Conservation (phyloP, 2,888 invertebrate genomes). For the Bombylius discolor region DNA sequence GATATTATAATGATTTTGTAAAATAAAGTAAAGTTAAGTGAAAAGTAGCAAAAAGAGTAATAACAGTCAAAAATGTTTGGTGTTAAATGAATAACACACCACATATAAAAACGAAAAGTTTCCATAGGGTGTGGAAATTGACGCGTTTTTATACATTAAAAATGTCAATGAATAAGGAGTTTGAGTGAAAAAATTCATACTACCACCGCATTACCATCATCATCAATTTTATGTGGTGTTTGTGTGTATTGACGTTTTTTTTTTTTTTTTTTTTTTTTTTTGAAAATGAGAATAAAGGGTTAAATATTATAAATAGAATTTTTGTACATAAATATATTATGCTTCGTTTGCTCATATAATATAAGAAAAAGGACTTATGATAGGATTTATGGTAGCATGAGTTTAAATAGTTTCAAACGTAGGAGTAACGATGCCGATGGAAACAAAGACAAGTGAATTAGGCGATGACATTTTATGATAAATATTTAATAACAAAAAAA, state of each 20-base stretch:
- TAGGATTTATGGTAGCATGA: neutral
- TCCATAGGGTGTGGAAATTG: neutral
- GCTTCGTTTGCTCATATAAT: too few relatives aligned
- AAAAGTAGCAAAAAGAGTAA: neutral
- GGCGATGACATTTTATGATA: slow-evolving; percentile 6
- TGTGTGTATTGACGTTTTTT: too few relatives aligned
- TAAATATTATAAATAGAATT: too few relatives aligned
- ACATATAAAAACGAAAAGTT: neutral
- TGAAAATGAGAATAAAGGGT: too few relatives aligned
- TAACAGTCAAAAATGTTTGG: slow-evolving; percentile 13
- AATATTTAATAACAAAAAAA: neutral
- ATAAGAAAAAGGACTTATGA: slow-evolving; percentile 3
- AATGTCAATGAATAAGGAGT: neutral
- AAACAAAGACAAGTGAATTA: neutral
- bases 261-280: too few relatives aligned
- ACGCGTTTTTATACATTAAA: neutral
- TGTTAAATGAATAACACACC: slow-evolving; percentile 5
- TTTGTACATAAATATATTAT: too few relatives aligned
- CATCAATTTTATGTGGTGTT: too few relatives aligned
- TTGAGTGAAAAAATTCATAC: neutral
- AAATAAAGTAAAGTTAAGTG: too few relatives aligned
- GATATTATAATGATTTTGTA: neutral
- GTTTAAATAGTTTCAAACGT: neutral
- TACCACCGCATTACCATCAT: too few relatives aligned
- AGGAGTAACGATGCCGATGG: too few relatives aligned